These are phyloP conservation scores for Palythoa grandis DNA, from an alignment of 92 coral and sea anemone genomes.

Conservation along the genomic window DNA sequence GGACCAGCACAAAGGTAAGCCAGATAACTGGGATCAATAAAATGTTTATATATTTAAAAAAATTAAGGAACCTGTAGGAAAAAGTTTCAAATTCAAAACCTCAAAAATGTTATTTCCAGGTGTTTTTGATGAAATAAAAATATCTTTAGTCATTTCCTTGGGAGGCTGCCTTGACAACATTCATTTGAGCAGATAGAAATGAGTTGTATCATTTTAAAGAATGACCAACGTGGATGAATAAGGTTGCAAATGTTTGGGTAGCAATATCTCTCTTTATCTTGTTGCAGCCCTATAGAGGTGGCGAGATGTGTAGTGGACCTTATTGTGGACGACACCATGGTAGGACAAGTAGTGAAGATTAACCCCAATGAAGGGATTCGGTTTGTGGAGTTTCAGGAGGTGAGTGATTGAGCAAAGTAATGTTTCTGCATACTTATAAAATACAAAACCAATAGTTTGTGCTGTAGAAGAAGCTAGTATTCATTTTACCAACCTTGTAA, in stretches of 20 bases:
- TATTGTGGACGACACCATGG: constrained; percentile 47
- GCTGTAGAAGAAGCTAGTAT: too few species aligned
- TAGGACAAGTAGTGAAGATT: constrained; percentile 54
- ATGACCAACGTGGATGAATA: neutral
- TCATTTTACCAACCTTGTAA: too few species aligned
- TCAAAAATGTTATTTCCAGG: too few species aligned
- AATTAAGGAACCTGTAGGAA: too few species aligned
- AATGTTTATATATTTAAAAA: neutral
- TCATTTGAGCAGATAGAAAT: too few species aligned
- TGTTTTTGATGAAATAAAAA: too few species aligned
- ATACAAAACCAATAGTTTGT: too few species aligned
- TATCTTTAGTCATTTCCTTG: too few species aligned
- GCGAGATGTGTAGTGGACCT: constrained; percentile 48
- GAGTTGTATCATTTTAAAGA: too few species aligned
- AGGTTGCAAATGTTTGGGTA: neutral
- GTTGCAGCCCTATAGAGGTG: constrained; percentile 46
- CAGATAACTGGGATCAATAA: neutral
- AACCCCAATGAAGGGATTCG: constrained; percentile 5
- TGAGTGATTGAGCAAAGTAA: neutral
- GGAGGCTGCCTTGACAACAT: too few species aligned
- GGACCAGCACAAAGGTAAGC: constrained; percentile 53
- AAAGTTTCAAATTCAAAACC: too few species aligned
- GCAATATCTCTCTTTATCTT: neutral
- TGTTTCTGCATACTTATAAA: too few species aligned
- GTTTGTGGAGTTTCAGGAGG: constrained; percentile 27